Percentiles rank a stretch among this genome's conserved stretches.
Conservation (phyloP, 37 sponge, comb jelly and placozoan species). For the Corticium candelabrum region DNA sequence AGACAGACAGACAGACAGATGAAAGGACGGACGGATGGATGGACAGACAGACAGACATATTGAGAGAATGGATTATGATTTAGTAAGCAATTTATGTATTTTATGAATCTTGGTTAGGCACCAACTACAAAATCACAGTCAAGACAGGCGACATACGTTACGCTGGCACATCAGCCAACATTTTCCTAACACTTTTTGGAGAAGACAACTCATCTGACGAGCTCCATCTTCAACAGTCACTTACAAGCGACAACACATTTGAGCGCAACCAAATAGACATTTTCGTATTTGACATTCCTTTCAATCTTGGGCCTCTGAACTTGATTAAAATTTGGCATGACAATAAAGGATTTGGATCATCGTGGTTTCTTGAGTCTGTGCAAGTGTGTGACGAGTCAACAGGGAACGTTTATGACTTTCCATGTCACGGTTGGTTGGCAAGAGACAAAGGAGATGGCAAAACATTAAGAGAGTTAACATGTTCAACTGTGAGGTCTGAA, state of each 20-base stretch:
- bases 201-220: not conserved
- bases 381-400: constrained; percentile 2
- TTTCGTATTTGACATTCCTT: not conserved
- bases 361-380: not conserved
- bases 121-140: not conserved
- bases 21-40: too few relatives aligned
- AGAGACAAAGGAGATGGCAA: not conserved
- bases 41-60: too few relatives aligned
- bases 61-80: too few relatives aligned
- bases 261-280: not conserved
- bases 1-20: too few relatives aligned
- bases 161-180: not conserved
- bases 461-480: not conserved
- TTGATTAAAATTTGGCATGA: not conserved
- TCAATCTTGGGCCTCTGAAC: not conserved
- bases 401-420: not conserved
- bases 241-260: not conserved
- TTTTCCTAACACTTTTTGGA: not conserved
- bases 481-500: not conserved
- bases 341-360: not conserved
- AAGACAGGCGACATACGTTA: not conserved
- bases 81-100: too few relatives aligned
- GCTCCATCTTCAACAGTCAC: not conserved
- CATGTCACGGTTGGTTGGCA: not conserved
- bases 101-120: not conserved